Conservation (phyloP, 2,797 vertebrate species). For the Rhynchonycteris naso region DNA sequence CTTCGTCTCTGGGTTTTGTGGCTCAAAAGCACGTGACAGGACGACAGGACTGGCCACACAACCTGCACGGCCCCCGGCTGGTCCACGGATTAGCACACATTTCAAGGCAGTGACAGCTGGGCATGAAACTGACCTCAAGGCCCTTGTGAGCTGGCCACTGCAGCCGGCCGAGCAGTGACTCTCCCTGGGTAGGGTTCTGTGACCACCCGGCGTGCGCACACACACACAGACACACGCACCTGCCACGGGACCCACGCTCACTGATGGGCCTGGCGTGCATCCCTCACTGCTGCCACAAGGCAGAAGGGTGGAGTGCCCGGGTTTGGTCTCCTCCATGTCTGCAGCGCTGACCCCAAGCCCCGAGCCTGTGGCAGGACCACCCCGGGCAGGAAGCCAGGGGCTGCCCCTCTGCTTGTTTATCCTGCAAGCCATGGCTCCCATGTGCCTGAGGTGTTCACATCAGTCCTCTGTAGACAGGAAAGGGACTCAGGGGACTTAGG, state of each 20-base stretch:
- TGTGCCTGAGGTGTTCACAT: accelerated
- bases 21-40: not conserved
- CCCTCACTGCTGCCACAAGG: not conserved
- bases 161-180: not conserved
- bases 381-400: not conserved
- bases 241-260: not conserved
- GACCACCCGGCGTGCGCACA: not conserved
- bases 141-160: not conserved
- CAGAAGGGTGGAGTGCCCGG: accelerated
- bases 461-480: accelerated
- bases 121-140: accelerated
- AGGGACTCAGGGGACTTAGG: too few species aligned
- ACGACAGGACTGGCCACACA: accelerated
- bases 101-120: not conserved
- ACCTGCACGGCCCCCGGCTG: not conserved
- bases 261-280: not conserved
- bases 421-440: accelerated
- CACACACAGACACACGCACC: accelerated
- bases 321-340: not conserved
- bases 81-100: not conserved
- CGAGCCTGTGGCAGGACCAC: accelerated
- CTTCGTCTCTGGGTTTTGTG: not conserved
- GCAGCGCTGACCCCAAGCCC: not conserved
- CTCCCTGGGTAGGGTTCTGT: not conserved
- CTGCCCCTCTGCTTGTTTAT: accelerated